Conservation (phyloP, 1,140 invertebrate genomes). For the Amphibalanus amphitrite region DNA sequence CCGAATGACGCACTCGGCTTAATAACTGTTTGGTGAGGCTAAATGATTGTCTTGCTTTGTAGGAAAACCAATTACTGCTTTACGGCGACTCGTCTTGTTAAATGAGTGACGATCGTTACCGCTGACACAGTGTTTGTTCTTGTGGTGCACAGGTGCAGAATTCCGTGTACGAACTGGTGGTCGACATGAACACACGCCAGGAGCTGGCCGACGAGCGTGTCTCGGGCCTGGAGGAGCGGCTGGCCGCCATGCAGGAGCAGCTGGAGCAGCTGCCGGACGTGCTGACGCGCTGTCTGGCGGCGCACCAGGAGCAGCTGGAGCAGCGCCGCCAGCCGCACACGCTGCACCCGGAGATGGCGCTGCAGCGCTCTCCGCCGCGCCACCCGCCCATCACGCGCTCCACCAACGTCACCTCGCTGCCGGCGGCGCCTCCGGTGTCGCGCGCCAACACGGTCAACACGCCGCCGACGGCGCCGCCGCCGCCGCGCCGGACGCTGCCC, state of each 20-base stretch:
- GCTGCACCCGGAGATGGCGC: constrained; percentile 20
- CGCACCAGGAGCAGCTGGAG: constrained; percentile 18
- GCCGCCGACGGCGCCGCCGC: constrained; percentile 11
- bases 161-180: constrained; percentile 89
- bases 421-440: constrained; percentile 17
- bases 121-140: no score
- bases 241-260: constrained; percentile 52
- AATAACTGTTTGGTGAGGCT: no score
- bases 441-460: constrained; percentile 11
- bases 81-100: no score
- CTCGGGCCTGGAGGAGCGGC: constrained; percentile 68
- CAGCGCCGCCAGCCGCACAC: constrained; percentile 17
- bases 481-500: constrained; percentile 5
- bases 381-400: constrained; percentile 11
- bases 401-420: constrained; percentile 13
- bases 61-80: no score
- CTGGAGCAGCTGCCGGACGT: constrained; percentile 65
- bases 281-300: constrained; percentile 36
- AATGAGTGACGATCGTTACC: no score
- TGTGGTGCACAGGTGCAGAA: constrained; percentile 97
- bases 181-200: constrained; percentile 82
- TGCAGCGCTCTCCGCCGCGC: constrained; percentile 10
- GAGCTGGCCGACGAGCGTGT: constrained; percentile 74
- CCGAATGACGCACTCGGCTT: no score
- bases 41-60: no score